These are phyloP conservation scores for Bos indicus DNA, from an alignment of 2,113 vertebrate genomes.

Conservation along the genomic window DNA sequence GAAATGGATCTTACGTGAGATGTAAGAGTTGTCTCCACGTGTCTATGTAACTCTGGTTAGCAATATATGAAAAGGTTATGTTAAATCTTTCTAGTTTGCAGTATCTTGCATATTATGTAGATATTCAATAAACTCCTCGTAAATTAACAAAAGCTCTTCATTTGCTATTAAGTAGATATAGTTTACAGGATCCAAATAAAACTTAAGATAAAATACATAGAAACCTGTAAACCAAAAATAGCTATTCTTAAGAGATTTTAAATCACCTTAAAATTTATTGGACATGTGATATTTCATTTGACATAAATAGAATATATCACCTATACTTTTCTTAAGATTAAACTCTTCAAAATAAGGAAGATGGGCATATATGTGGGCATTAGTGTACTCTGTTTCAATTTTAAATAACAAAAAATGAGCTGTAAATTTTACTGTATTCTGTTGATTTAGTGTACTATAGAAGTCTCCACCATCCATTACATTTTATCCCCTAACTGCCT, in stretches of 20 bases:
- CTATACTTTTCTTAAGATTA: neutral
- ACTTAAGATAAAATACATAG: neutral
- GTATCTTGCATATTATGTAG: neutral
- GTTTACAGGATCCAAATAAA: neutral
- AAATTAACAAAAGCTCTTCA: neutral
- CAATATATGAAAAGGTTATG: neutral
- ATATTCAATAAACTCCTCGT: neutral
- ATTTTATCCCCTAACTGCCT: slow-evolving; percentile 66
- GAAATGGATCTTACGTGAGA: neutral
- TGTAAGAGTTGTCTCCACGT: neutral
- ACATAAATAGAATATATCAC: neutral
- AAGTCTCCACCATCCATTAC: slow-evolving; percentile 52
- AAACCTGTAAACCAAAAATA: neutral
- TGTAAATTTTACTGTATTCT: slow-evolving; percentile 46
- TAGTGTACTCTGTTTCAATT: neutral
- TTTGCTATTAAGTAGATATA: neutral
- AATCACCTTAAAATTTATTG: neutral
- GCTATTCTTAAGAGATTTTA: neutral
- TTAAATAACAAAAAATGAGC: slow-evolving; percentile 9
- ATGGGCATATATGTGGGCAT: neutral
- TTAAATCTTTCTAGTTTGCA: neutral
- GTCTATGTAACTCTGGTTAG: neutral
- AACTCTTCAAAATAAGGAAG: neutral
- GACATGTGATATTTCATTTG: neutral
- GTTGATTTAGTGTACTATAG: slow-evolving; percentile 50